Evolutionary conservation across 2,888 invertebrate species (phyloP).

Genomic region (Cephus nigrinus): DNA sequence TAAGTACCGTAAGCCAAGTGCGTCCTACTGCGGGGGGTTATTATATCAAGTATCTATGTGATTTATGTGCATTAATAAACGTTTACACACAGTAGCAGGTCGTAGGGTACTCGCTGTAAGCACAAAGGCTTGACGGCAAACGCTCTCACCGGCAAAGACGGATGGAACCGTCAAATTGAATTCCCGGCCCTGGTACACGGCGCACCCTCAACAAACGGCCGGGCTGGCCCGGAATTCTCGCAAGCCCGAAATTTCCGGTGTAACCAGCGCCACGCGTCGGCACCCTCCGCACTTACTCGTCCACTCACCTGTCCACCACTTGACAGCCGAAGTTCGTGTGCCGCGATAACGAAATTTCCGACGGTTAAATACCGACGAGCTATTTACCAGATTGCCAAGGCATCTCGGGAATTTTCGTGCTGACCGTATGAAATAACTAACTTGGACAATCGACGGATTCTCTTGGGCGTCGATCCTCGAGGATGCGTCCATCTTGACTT

Average conservation of each 20-base stretch:
- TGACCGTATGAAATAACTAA: too few relatives aligned
- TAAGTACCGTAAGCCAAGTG: too few relatives aligned
- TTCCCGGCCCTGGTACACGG: slow-evolving; percentile 35
- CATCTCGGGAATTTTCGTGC: too few relatives aligned
- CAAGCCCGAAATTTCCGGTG: neutral
- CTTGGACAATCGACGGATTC: too few relatives aligned
- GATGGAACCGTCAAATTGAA: slow-evolving; percentile 58
- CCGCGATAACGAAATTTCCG: neutral
- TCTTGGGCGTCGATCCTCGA: too few relatives aligned
- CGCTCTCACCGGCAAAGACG: slow-evolving; percentile 30
- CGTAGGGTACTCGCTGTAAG: slow-evolving; percentile 9
- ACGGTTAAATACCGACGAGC: neutral
- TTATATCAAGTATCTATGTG: slow-evolving; percentile 48
- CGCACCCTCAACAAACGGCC: neutral
- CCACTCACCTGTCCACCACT: neutral
- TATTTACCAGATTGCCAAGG: too few relatives aligned
- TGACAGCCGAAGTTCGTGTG: neutral
- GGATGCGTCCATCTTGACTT: too few relatives aligned
- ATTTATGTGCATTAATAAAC: slow-evolving; percentile 57
- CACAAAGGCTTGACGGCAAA: slow-evolving; percentile 28
- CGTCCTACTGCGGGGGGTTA: slow-evolving; percentile 27
- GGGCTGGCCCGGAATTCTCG: neutral
- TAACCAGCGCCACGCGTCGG: too few relatives aligned
- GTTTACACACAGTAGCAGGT: slow-evolving; percentile 39
- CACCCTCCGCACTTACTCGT: neutral